Percentiles rank a stretch among this genome's conserved stretches.
Evolutionary conservation across 2,113 vertebrate species (phyloP).

Genomic region (Scartelaos histophorus): DNA sequence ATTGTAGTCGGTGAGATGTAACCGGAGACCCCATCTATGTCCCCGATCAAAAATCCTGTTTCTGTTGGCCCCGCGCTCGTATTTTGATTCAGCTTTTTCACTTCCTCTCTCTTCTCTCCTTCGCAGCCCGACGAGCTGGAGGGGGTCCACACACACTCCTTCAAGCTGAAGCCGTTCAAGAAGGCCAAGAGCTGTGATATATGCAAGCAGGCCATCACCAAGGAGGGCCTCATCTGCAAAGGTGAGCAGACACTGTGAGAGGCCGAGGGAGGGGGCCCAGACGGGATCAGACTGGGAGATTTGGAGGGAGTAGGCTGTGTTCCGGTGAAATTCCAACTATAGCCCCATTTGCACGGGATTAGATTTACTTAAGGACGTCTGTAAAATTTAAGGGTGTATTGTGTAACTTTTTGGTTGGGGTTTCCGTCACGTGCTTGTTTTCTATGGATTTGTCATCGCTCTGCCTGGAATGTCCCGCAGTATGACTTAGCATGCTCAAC

Average conservation of each 20-base stretch:
- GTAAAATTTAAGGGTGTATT: no score
- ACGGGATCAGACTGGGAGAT: background rate
- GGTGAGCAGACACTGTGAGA: constrained; percentile 73
- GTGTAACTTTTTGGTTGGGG: no score
- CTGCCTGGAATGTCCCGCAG: no score
- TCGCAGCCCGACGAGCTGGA: constrained; percentile 90
- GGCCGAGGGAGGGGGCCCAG: background rate
- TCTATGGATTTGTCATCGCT: no score
- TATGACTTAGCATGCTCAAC: no score
- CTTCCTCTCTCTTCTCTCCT: constrained; percentile 16
- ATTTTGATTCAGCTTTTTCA: constrained; percentile 10
- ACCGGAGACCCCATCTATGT: constrained; percentile 17
- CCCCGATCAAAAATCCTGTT: constrained; percentile 24
- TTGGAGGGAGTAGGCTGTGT: background rate
- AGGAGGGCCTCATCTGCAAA: constrained; percentile 91
- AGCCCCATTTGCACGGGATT: no score
- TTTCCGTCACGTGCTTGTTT: no score
- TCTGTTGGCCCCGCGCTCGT: constrained; percentile 25
- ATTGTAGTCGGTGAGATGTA: background rate
- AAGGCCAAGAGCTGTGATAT: constrained; percentile 92
- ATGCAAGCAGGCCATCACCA: constrained; percentile 92
- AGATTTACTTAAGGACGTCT: no score
- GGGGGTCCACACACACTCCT: constrained; percentile 85
- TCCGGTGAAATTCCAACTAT: constrained; percentile 4
- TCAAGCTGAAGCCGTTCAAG: constrained; percentile 94